Base-by-base conservation (phyloP, 2,888 invertebrate genomes). In the Clanis bilineata region DNA sequence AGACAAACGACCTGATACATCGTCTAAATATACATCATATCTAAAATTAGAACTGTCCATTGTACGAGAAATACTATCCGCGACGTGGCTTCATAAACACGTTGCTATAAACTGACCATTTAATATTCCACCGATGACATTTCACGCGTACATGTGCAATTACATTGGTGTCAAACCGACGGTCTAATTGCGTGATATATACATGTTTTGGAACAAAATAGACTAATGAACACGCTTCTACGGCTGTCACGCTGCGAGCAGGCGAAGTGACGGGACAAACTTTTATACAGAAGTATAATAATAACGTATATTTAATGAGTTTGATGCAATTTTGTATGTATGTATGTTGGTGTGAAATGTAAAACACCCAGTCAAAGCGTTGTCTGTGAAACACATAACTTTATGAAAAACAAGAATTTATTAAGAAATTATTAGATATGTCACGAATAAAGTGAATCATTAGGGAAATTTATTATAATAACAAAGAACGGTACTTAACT, bases 51-150 rank as follows among this genome's bases (percentile, higher is more conserved):
- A 51, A 28, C 12, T 44, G 44, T 12, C 22, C 23, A 44, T 23
- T 44, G 44, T 23, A 44, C 32, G 32, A 51, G 51, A 51, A 51
- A 51, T 51, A 32, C 51, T 32, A 51, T 51, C 32, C 51, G 32
- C 22, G 44, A 44, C 5, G 44, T 44, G 28, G 28, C n/a, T 9
- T 51, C 18, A 51, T 51, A 32, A 32, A 51, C 32, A 51, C 18
- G 51, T 51, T 1, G 32, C 28, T 32, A 51, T 51, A 51, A 51
- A 51, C 18, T 51, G 28, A 10, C 28, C 25, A 51, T 51, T 51
- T 51, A 51, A 51, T 51, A 51, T 51, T 51, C 18, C 51, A 32
- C 15, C 51, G 51, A 51, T 51, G 51, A 51, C 51, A 51, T 51
- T 51, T 51, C 28, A 28, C 51, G 28, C 51, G 51, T 51, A 18